These are phyloP conservation scores for Andinoacara biseriatus DNA, from an alignment of 2,113 vertebrate genomes.

Conservation along the genomic window DNA sequence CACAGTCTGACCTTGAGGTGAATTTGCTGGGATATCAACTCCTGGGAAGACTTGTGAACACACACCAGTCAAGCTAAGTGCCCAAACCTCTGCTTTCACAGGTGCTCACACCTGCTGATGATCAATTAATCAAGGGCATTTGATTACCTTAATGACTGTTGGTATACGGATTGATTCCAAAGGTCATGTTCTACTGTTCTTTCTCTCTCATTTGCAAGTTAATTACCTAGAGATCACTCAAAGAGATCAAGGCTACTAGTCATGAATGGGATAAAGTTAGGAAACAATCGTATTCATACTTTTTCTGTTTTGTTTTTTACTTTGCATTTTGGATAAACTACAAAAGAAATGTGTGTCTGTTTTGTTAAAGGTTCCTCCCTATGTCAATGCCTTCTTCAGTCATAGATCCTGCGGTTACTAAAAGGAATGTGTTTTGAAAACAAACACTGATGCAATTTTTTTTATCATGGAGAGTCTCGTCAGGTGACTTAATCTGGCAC, in stretches of 20 bases:
- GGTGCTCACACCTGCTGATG: neutral
- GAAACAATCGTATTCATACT: neutral
- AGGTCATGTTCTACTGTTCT: neutral
- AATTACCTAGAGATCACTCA: neutral
- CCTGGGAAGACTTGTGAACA: neutral
- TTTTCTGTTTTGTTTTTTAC: neutral
- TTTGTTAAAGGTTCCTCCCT: neutral
- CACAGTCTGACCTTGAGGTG: no score
- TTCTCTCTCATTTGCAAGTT: rapidly evolving
- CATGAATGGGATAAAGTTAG: rapidly evolving
- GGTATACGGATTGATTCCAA: neutral
- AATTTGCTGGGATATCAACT: neutral
- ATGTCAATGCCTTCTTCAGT: neutral
- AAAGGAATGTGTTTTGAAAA: neutral
- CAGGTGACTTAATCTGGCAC: neutral
- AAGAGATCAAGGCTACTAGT: neutral
- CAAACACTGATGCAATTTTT: neutral
- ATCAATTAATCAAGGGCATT: neutral
- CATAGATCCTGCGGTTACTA: neutral
- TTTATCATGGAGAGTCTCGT: neutral
- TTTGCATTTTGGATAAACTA: neutral
- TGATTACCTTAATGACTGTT: neutral
- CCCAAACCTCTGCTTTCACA: neutral
- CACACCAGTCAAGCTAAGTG: neutral
- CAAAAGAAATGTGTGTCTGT: neutral